phyloP scores from a whole-genome alignment of 2,888 invertebrate genomes.

The Drosophila melanosoma region DNA sequence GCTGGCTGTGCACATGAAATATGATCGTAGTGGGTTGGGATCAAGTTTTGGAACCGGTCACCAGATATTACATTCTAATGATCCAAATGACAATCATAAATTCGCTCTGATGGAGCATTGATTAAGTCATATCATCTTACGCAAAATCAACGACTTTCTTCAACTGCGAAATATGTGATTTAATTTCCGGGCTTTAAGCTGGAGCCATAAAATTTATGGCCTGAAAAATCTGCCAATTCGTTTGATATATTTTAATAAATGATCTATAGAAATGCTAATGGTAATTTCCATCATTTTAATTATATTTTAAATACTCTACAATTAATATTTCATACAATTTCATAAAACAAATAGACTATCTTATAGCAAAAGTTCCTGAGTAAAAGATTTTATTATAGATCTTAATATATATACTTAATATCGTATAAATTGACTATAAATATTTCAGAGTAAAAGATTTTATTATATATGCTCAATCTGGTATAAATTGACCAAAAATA shows the following conservation, averaged over 20 bases:
- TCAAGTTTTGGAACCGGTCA: constrained; percentile 58
- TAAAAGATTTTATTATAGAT: neutral
- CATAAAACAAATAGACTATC: neutral
- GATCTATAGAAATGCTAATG: neutral
- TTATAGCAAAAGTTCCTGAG: neutral
- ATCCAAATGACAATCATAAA: constrained; percentile 62
- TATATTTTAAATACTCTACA: neutral
- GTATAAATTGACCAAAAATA: neutral
- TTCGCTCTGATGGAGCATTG: constrained; percentile 62
- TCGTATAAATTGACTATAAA: neutral
- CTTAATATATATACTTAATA: too few species aligned
- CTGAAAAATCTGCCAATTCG: neutral
- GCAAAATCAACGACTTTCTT: constrained; percentile 34
- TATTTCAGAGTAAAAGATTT: too few species aligned
- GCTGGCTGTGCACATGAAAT: constrained; percentile 52
- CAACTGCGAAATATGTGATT: constrained; percentile 3
- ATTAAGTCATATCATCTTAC: constrained; percentile 66
- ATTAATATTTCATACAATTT: neutral
- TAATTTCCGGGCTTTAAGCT: constrained; percentile 43
- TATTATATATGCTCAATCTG: neutral
- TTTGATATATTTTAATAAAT: neutral
- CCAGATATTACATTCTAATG: constrained; percentile 66
- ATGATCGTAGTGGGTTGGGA: constrained; percentile 49
- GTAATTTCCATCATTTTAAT: neutral
- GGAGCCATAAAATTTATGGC: neutral